Conservation (phyloP, 2,797 vertebrate species). For the Loris lydekkerianus region DNA sequence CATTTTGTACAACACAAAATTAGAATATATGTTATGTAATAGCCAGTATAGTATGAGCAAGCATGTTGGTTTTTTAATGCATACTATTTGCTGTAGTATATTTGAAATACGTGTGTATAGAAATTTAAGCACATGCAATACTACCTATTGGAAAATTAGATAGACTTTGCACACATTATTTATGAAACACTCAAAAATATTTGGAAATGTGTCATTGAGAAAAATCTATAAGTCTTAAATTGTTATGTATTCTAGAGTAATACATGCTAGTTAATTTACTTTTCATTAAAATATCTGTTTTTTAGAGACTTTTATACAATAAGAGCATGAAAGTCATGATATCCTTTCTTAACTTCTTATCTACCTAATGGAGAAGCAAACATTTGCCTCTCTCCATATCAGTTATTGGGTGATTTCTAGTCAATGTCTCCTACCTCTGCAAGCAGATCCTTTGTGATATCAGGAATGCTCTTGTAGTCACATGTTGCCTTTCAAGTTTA, state of each 20-base stretch:
- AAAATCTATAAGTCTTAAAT: neutral
- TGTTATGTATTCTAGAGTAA: neutral
- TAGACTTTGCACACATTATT: neutral
- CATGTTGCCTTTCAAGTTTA: neutral
- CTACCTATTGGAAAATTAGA: neutral
- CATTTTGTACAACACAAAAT: slow-evolving; percentile 25
- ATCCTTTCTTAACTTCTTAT: neutral
- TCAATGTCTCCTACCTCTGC: neutral
- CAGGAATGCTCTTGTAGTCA: neutral
- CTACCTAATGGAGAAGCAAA: neutral
- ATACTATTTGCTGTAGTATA: neutral
- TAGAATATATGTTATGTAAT: neutral
- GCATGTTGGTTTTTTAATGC: neutral
- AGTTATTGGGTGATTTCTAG: neutral
- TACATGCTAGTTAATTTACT: neutral
- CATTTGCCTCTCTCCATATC: neutral
- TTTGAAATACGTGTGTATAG: neutral
- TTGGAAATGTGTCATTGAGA: neutral
- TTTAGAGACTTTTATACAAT: neutral
- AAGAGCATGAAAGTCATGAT: neutral
- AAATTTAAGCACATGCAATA: neutral
- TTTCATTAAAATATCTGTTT: neutral
- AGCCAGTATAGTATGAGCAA: neutral
- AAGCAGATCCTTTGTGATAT: neutral
- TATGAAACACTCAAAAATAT: slow-evolving; percentile 16